phyloP scores from a whole-genome alignment of 1,140 invertebrate genomes.

The Drosophila bifasciata region DNA sequence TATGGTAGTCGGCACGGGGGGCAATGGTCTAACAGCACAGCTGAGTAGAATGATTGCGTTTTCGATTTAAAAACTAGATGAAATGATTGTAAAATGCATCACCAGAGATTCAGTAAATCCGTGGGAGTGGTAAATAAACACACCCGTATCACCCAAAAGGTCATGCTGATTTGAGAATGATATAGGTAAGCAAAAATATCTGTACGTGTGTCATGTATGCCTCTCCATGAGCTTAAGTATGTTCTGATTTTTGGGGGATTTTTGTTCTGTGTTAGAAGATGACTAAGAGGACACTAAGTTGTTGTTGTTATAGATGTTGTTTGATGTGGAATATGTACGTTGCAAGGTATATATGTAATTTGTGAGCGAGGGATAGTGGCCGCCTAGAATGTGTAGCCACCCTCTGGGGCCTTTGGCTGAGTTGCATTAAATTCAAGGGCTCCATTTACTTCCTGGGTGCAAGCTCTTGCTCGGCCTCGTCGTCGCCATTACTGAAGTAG shows the following conservation, averaged over 20 bases:
- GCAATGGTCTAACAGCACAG: constrained; percentile 27
- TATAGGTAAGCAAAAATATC: constrained; percentile 16
- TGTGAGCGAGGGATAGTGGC: too few species aligned
- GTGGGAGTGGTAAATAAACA: background rate
- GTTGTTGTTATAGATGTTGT: constrained; percentile 17
- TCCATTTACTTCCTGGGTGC: constrained; percentile 80
- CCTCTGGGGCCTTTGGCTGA: constrained; percentile 73
- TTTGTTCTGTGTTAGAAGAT: constrained; percentile 3
- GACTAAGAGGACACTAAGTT: constrained; percentile 13
- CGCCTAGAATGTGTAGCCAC: constrained; percentile 81
- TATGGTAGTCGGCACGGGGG: background rate
- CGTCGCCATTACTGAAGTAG: constrained; percentile 89
- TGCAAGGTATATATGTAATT: constrained; percentile 5
- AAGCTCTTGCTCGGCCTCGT: constrained; percentile 82
- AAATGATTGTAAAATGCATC: constrained; percentile 7
- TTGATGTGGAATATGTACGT: constrained; percentile 10
- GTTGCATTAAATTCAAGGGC: constrained; percentile 75
- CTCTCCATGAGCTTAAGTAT: constrained; percentile 15
- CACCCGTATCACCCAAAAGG: too few species aligned
- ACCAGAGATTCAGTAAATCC: constrained; percentile 9
- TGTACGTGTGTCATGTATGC: constrained; percentile 24
- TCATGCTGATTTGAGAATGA: background rate
- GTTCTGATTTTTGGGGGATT: background rate
- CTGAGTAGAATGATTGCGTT: constrained; percentile 11
- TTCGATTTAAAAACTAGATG: background rate